Conservation (phyloP, 2,888 invertebrate genomes). For the Nowickia ferox region DNA sequence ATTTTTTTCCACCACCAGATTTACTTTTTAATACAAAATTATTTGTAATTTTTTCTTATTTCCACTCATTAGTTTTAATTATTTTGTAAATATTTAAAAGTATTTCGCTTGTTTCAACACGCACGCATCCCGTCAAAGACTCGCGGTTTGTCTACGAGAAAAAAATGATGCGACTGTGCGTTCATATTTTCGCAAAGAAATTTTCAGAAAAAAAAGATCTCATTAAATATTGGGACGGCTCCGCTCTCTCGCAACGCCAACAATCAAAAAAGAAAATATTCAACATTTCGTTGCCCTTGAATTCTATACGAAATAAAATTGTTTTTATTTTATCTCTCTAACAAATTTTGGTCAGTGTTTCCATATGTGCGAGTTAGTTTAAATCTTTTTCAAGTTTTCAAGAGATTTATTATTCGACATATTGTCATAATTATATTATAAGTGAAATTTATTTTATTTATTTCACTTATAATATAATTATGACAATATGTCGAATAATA, state of each 20-base stretch:
- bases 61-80: slow-evolving; percentile 22
- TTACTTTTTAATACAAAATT: slow-evolving; percentile 24
- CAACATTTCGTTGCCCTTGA: slow-evolving; percentile 73
- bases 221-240: slow-evolving; percentile 51
- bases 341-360: background rate
- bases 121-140: slow-evolving; percentile 63
- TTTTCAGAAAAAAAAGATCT: slow-evolving; percentile 34
- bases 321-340: slow-evolving; percentile 36
- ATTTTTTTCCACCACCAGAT: slow-evolving; percentile 57
- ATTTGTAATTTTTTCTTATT: slow-evolving; percentile 22
- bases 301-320: slow-evolving; percentile 53
- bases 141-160: slow-evolving; percentile 49
- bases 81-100: background rate
- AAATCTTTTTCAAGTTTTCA: slow-evolving; percentile 39
- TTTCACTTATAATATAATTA: no score
- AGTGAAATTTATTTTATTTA: no score
- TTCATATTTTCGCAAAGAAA: slow-evolving; percentile 55
- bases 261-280: slow-evolving; percentile 69
- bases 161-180: slow-evolving; percentile 48
- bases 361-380: background rate
- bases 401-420: no score
- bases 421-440: no score
- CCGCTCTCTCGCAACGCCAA: slow-evolving; percentile 57
- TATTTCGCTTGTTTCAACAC: slow-evolving; percentile 56
- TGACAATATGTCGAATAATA: no score